phyloP scores from a whole-genome alignment of 2,113 vertebrate species.

The Psittacara wagleri region DNA sequence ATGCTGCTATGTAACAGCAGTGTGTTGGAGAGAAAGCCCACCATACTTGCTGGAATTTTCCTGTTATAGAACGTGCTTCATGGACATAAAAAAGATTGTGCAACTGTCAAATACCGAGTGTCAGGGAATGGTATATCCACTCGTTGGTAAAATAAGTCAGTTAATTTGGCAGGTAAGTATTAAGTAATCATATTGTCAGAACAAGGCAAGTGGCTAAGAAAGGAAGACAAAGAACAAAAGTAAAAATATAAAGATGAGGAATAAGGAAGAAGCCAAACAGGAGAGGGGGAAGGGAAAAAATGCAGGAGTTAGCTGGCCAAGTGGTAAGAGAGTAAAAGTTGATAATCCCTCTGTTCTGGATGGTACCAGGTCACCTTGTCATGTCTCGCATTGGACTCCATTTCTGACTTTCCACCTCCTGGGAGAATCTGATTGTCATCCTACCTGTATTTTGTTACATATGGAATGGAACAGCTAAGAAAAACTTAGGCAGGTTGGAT shows the following conservation, averaged over 20 bases:
- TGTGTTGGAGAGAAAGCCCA: background rate
- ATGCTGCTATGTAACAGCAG: constrained; percentile 16
- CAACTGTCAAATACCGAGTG: constrained; percentile 68
- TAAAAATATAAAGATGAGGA: constrained; percentile 33
- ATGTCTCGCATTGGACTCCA: rapidly evolving
- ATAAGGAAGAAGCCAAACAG: constrained; percentile 50
- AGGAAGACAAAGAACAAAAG: constrained; percentile 73
- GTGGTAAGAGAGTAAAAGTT: background rate
- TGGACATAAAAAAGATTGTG: constrained; percentile 66
- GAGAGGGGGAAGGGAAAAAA: background rate
- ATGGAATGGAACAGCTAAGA: background rate
- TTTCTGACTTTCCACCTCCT: background rate
- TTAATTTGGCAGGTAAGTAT: constrained; percentile 83
- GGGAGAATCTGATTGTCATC: background rate
- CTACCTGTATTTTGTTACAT: background rate
- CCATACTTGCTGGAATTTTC: constrained; percentile 56
- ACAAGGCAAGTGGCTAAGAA: constrained; percentile 66
- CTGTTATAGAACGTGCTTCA: background rate
- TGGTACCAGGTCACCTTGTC: background rate
- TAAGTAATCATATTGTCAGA: constrained; percentile 81
- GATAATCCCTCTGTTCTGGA: background rate
- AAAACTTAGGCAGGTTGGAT: background rate
- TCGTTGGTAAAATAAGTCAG: constrained; percentile 83
- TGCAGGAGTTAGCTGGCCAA: background rate
- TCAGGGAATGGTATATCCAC: constrained; percentile 72